Base-by-base conservation (phyloP, 2,113 vertebrate species). In the Myrmophylax atrothorax region DNA sequence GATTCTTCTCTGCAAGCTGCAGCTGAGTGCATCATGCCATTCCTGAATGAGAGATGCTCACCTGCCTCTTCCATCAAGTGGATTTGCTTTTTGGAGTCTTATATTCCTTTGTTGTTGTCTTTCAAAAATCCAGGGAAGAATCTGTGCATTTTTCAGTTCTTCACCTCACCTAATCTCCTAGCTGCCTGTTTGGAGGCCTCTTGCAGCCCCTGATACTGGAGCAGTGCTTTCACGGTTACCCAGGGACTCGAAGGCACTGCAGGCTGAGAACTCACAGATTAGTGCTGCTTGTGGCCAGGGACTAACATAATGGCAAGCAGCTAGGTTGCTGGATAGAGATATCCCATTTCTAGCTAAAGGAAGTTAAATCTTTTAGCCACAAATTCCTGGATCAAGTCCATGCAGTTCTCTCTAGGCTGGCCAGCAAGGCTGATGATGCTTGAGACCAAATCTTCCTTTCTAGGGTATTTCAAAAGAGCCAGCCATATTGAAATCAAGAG, bases 1-100 rank as follows among this genome's bases (percentile, higher is more conserved):
- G 62, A 15, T 35, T 22, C 25, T 33, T 47, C 14, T 31, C 26
- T 60, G 35, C 58, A 60, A 56, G 40, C 18, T 56, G 40, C 19
- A 23, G 11, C 3, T 55, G 38, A 38, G 53, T 7, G 12, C 5
- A 6, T 47, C 0, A 0, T 37, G 33, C 50, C 19, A 1, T 35
- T 55, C 42, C 69, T 37, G 47, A 64, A 4, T 12, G 24, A 23
- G 31, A 12, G 9, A 9, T 13, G 26, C 3, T 62, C 40, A 9
- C 29, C 31, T 44, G 63, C 59, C 20, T 58, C 26, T 67, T 20
- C 7, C 59, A 23, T 29, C 31, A 13, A 46, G 8, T 22, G 18
- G 19, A 4, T 78, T 80, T 52, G n/a, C 19, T 72, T 47, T 15
- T 12, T 22, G 26, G 31, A 11, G 4, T 81, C 42, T 26, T 77